Conservation (phyloP, 1,140 invertebrate species). For the Apocrypta bakeri region DNA sequence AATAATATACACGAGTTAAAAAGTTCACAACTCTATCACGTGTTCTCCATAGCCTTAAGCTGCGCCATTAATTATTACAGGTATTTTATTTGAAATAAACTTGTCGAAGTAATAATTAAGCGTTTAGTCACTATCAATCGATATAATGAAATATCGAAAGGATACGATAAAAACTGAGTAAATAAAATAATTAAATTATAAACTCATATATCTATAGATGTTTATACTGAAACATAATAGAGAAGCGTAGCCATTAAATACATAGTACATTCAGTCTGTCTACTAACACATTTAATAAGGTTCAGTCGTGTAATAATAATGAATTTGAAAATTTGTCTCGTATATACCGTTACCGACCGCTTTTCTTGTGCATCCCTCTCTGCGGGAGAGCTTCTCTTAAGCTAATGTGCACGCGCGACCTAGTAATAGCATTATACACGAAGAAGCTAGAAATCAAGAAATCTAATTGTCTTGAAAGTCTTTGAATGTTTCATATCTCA, state of each 20-base stretch:
- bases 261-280: too few relatives aligned
- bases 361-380: not conserved
- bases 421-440: not conserved
- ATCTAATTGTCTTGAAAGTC: conserved; percentile 6
- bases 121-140: too few relatives aligned
- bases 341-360: not conserved
- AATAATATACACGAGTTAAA: not conserved
- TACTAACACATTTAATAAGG: too few relatives aligned
- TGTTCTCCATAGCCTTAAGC: too few relatives aligned
- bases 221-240: too few relatives aligned
- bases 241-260: too few relatives aligned
- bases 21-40: not conserved
- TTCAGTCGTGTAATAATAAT: not conserved
- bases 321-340: not conserved
- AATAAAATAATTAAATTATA: too few relatives aligned
- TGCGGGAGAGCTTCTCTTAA: not conserved
- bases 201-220: too few relatives aligned
- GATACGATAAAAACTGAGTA: too few relatives aligned
- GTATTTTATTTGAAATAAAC: too few relatives aligned
- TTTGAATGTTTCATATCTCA: not conserved
- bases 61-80: too few relatives aligned
- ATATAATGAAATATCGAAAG: not conserved
- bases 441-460: conserved; percentile 2
- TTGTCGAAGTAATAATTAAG: too few relatives aligned
- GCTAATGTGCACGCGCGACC: not conserved